Conservation (phyloP, 2,888 invertebrate species). For the Anoplius nigerrimus region DNA sequence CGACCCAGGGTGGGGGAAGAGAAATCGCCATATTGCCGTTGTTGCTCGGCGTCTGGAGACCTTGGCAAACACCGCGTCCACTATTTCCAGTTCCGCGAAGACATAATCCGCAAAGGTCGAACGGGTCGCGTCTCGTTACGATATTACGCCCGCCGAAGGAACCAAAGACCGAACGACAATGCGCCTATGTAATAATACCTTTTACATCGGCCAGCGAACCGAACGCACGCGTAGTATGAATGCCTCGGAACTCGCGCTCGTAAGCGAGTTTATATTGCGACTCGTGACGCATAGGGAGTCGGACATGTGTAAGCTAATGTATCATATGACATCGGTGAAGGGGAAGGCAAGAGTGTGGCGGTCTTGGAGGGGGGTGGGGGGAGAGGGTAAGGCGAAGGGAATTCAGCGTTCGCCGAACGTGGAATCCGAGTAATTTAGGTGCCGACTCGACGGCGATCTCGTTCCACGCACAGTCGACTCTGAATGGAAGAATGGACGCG, state of each 20-base stretch:
- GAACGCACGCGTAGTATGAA: too few relatives aligned
- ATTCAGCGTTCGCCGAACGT: constrained; percentile 6
- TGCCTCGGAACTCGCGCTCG: too few relatives aligned
- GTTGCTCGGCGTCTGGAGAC: constrained; percentile 56
- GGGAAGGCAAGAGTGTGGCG: too few relatives aligned
- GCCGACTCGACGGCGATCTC: constrained; percentile 26
- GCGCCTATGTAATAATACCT: too few relatives aligned
- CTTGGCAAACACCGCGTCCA: constrained; percentile 53
- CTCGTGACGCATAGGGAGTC: too few relatives aligned
- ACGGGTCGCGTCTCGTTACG: neutral
- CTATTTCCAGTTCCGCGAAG: constrained; percentile 26
- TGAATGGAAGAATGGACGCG: constrained; percentile 44
- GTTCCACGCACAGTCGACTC: constrained; percentile 38
- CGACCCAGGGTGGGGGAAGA: constrained; percentile 13
- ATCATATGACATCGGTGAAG: too few relatives aligned
- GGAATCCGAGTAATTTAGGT: constrained; percentile 49
- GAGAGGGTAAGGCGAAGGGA: neutral
- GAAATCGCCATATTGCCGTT: constrained; percentile 53
- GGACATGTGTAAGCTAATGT: too few relatives aligned
- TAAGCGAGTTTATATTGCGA: constrained; percentile 12
- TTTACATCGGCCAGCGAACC: too few relatives aligned
- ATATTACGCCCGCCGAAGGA: neutral
- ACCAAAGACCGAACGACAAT: neutral
- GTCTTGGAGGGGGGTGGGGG: neutral
- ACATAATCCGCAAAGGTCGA: constrained; percentile 19